Conservation (phyloP, 2,888 invertebrate species). For the Tinea semifulvella region DNA sequence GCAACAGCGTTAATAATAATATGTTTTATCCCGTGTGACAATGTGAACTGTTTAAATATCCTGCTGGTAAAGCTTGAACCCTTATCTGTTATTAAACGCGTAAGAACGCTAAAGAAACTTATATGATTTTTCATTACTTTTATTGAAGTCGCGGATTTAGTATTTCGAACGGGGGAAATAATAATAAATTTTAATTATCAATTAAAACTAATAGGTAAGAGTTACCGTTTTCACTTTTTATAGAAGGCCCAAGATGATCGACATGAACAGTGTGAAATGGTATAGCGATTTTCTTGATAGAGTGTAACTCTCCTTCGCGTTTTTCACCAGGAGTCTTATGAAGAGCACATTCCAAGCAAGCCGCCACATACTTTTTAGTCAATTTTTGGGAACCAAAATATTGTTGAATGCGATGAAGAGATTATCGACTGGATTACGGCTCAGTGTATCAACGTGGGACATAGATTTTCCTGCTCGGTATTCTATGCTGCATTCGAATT, state of each 20-base stretch:
- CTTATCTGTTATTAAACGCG: conserved; percentile 21
- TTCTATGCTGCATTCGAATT: conserved; percentile 26
- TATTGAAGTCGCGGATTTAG: conserved; percentile 19
- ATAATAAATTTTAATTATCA: conserved; percentile 19
- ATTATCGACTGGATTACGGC: conserved; percentile 23
- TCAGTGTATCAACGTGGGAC: conserved; percentile 30
- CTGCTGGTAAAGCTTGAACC: conserved; percentile 20
- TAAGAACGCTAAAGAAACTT: conserved; percentile 20
- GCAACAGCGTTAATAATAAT: conserved; percentile 14
- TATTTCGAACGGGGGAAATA: conserved; percentile 20
- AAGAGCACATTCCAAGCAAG: conserved; percentile 20
- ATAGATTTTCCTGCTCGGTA: conserved; percentile 24
- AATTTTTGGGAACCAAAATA: conserved; percentile 25
- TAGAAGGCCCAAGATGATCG: conserved; percentile 23
- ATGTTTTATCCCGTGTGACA: conserved; percentile 17
- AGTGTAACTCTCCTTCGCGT: conserved; percentile 21
- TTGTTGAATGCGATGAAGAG: conserved; percentile 19
- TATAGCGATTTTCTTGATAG: conserved; percentile 19
- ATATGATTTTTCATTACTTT: conserved; percentile 19
- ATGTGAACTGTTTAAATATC: conserved; percentile 15
- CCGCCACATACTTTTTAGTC: conserved; percentile 20
- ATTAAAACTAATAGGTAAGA: conserved; percentile 15
- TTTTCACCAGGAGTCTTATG: conserved; percentile 21
- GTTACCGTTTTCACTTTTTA: conserved; percentile 19
- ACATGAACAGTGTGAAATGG: conserved; percentile 24